A percentile compares a stretch with the other conserved stretches of the same genome.
phyloP scores from a whole-genome alignment of 2,113 vertebrate genomes.

The Sminthopsis crassicaudata region DNA sequence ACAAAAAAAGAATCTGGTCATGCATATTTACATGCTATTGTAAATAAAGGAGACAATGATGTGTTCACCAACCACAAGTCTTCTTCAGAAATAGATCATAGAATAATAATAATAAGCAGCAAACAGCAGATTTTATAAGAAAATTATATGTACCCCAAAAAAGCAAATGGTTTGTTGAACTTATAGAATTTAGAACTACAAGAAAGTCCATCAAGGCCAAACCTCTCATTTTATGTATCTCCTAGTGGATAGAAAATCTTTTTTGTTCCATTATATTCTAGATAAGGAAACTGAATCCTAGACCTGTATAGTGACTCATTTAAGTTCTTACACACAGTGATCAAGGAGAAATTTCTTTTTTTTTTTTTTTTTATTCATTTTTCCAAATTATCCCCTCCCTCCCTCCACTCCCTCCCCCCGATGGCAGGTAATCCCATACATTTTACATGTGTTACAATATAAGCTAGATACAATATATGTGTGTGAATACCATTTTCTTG shows the following conservation, averaged over 20 bases:
- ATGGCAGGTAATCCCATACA: too few relatives aligned
- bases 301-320: neutral
- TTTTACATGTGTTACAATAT: too few relatives aligned
- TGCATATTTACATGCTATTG: constrained; percentile 47
- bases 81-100: constrained; percentile 55
- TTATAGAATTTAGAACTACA: neutral
- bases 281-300: neutral
- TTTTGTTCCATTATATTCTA: neutral
- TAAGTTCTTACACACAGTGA: neutral
- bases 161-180: neutral
- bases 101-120: constrained; percentile 42
- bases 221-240: neutral
- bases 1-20: constrained; percentile 49
- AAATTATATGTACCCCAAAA: constrained; percentile 28
- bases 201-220: neutral
- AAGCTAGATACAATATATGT: too few relatives aligned
- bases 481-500: too few relatives aligned
- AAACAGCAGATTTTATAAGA: constrained; percentile 29
- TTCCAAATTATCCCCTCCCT: too few relatives aligned
- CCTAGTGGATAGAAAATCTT: neutral
- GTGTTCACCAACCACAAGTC: constrained; percentile 22
- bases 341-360: neutral
- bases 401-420: too few relatives aligned
- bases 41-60: constrained; percentile 56
- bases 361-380: too few relatives aligned